Evolutionary conservation across 2,113 vertebrate species (phyloP), one percentile per base, ranked within the genome.

Genomic region (Boleophthalmus pectinirostris): DNA sequence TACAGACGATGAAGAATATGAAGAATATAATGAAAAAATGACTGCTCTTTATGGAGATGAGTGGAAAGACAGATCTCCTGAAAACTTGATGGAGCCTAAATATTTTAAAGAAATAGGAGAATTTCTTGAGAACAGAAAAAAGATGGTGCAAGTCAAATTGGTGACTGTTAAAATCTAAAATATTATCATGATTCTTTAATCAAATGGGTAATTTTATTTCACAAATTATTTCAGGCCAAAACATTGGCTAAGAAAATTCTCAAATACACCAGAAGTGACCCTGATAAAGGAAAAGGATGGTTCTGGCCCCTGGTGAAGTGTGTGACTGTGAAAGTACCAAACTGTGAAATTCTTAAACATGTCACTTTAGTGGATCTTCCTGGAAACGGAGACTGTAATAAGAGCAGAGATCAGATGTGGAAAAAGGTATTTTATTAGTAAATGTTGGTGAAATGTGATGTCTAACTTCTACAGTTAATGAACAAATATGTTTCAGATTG

Each of bases 241-340:
- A 5, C 11, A 45, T 69, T 80, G 16, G 75, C 78, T 20, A 15
- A 38, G 71, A 33, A 53, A 54, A 24, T 75, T 9, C 6, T 14
- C 16, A 45, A 38, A 20, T 80, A 72, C 57, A 75, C 61, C 29
- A 64, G 64, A 53, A 61, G 21, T 65, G 18, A 33, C 18, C 38
- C 35, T 4, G 6, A 47, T 18, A 25, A 72, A 3, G 20, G 33
- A 56, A 10, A 54, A 14, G 29, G 29, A 24, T 51, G 25, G 5
- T 80, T 71, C 16, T 80, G 78, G 78, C 78, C 78, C 3, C 45
- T 80, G 21, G 78, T 80, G 18, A 80, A 80, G 61, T 49, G 43
- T 66, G 68, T 80, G 33, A 80, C 53, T 12, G 33, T 80, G 12
- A 49, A 35, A 23, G 63, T 80, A 18, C 78, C 72, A 23, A 33